These are phyloP conservation scores for Strigamia transsilvanica DNA, from an alignment of 2,888 invertebrate species.

Conservation along the genomic window DNA sequence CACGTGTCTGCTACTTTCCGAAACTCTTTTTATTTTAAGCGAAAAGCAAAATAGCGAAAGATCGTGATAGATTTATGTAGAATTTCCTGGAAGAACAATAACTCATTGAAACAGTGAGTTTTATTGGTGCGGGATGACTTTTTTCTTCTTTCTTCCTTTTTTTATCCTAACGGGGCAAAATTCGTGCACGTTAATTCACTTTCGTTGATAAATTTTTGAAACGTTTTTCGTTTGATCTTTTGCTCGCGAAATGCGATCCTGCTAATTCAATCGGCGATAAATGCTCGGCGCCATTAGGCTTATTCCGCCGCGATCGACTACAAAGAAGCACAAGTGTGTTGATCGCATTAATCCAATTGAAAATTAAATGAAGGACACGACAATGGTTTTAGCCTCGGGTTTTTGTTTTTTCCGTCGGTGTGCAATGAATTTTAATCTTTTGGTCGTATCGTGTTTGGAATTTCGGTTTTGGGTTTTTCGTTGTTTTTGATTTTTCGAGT, in stretches of 20 bases:
- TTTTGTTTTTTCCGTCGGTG: no score
- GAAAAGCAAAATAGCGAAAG: background rate
- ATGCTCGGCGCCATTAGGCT: background rate
- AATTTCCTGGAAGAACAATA: background rate
- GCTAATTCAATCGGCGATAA: background rate
- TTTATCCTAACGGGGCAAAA: no score
- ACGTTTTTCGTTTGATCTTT: conserved; percentile 23
- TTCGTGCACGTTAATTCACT: background rate
- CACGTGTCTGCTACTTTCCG: background rate
- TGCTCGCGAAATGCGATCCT: background rate
- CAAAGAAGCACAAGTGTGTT: conserved; percentile 9
- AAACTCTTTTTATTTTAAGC: background rate
- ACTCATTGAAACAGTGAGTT: conserved; percentile 15
- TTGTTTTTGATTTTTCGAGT: no score
- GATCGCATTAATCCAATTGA: conserved; percentile 30
- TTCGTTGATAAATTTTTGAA: conserved; percentile 5
- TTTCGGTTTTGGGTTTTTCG: background rate
- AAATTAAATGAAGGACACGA: conserved; percentile 22
- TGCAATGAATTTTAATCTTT: background rate
- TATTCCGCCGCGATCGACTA: background rate
- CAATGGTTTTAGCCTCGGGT: conserved; percentile 25
- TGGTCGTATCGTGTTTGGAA: background rate
- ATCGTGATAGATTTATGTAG: background rate
- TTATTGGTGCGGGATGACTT: conserved; percentile 18
- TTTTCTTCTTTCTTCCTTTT: background rate